Evolutionary conservation across 2,888 invertebrate species (phyloP).

Genomic region (Eledone cirrhosa): DNA sequence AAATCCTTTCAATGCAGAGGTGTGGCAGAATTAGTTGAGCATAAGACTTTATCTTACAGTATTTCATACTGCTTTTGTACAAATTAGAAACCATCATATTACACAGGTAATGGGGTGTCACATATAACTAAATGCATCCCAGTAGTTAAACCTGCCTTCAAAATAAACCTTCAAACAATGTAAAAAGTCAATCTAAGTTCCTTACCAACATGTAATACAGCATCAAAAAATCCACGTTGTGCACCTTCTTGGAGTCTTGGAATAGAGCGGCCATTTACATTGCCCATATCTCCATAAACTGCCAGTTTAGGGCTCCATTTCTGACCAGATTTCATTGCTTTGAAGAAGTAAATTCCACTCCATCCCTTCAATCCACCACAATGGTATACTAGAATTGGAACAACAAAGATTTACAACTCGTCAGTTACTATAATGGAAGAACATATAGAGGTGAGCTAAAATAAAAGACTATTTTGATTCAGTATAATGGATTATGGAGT

Average conservation of each 20-base stretch:
- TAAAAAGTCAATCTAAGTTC: too few relatives aligned
- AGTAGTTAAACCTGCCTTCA: too few relatives aligned
- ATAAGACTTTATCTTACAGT: too few relatives aligned
- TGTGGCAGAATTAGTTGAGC: too few relatives aligned
- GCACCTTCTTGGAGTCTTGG: constrained; percentile 84
- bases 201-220: constrained; percentile 78
- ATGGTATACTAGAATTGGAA: constrained; percentile 45
- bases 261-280: constrained; percentile 86
- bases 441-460: too few relatives aligned
- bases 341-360: constrained; percentile 82
- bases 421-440: not conserved
- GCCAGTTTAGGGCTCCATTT: constrained; percentile 76
- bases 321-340: constrained; percentile 74
- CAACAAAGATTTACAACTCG: not conserved
- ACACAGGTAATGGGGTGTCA: too few relatives aligned
- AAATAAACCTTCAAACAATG: too few relatives aligned
- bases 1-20: too few relatives aligned
- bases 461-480: not conserved
- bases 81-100: too few relatives aligned
- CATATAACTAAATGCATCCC: too few relatives aligned
- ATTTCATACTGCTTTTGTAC: too few relatives aligned
- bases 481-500: too few relatives aligned
- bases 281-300: constrained; percentile 63
- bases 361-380: constrained; percentile 72
- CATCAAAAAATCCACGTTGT: constrained; percentile 79